Percentiles rank a stretch among this genome's conserved stretches.
Conservation (phyloP, 2,888 invertebrate species). For the Elaeidobius kamerunicus region DNA sequence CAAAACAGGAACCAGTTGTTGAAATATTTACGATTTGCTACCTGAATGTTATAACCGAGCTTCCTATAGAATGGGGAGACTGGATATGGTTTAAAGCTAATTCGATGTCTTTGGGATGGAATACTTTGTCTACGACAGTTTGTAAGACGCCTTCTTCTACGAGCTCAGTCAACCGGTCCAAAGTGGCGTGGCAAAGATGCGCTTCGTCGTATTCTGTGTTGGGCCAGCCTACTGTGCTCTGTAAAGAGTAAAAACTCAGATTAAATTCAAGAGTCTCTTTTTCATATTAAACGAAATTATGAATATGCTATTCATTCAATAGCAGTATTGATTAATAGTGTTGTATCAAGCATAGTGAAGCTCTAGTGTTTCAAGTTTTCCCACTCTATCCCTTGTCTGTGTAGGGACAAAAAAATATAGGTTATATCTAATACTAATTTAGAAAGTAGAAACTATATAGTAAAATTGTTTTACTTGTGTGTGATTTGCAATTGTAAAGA, state of each 20-base stretch:
- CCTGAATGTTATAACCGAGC: conserved; percentile 48
- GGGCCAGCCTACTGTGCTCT: conserved; percentile 47
- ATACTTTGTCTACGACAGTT: conserved; percentile 57
- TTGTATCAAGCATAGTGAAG: too few relatives aligned
- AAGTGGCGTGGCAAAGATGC: conserved; percentile 44
- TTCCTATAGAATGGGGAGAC: conserved; percentile 46
- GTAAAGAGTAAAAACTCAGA: conserved; percentile 21
- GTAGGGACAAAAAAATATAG: too few relatives aligned
- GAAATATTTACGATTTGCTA: too few relatives aligned
- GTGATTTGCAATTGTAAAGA: too few relatives aligned
- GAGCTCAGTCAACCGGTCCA: conserved; percentile 48
- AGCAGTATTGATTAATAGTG: not conserved
- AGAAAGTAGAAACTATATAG: too few relatives aligned
- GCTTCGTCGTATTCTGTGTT: conserved; percentile 44
- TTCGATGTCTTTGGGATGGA: conserved; percentile 46
- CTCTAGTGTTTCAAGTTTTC: too few relatives aligned
- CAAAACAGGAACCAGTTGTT: not conserved
- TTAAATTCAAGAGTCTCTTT: not conserved
- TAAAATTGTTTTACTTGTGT: too few relatives aligned
- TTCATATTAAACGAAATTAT: too few relatives aligned
- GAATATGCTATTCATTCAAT: too few relatives aligned
- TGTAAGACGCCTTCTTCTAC: conserved; percentile 56
- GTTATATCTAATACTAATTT: too few relatives aligned
- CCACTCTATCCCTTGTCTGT: too few relatives aligned
- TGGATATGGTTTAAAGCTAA: conserved; percentile 46